These are phyloP conservation scores for Ifrita kowaldi DNA, from an alignment of 2,113 vertebrate genomes.

Conservation along the genomic window DNA sequence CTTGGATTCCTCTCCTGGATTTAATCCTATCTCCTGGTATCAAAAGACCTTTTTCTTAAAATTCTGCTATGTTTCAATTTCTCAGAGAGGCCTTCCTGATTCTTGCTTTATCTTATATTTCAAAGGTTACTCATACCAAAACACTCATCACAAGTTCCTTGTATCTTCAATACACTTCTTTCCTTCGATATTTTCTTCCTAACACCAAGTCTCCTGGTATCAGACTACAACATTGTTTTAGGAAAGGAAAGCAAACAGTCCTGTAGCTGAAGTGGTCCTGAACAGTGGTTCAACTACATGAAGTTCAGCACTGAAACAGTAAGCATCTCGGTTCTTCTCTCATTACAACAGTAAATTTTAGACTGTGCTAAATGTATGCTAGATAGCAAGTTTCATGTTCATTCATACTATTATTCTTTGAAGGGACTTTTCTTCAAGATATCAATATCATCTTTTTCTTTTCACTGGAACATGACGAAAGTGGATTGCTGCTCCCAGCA, in stretches of 20 bases:
- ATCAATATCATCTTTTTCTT: neutral
- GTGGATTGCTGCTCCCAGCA: neutral
- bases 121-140: neutral
- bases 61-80: neutral
- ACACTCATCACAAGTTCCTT: neutral
- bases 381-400: neutral
- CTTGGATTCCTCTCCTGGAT: neutral
- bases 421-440: neutral
- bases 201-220: neutral
- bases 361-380: neutral
- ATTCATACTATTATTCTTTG: neutral
- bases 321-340: neutral
- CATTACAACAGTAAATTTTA: neutral
- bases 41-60: neutral
- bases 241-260: neutral
- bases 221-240: neutral
- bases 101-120: neutral
- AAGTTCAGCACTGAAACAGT: neutral
- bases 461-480: neutral
- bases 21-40: neutral
- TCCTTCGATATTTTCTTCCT: neutral
- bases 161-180: neutral
- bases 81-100: neutral
- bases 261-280: neutral
- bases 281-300: neutral